These are phyloP conservation scores for Hirtodrosophila confusa DNA, from an alignment of 2,888 invertebrate species.

Conservation along the genomic window DNA sequence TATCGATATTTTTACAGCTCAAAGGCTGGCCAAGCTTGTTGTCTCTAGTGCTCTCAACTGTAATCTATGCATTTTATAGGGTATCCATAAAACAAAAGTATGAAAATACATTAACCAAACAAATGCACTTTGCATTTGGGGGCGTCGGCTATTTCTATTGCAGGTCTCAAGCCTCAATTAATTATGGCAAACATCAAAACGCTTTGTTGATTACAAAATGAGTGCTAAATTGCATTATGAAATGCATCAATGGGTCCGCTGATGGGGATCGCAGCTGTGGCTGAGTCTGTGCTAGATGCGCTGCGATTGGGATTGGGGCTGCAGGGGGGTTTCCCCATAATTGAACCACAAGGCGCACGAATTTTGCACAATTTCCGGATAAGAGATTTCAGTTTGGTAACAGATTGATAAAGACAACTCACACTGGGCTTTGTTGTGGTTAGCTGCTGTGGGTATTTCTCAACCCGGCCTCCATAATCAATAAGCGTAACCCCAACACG, in stretches of 20 bases:
- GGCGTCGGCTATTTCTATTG: slow-evolving; percentile 7
- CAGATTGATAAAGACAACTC: neutral
- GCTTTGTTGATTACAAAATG: slow-evolving; percentile 29
- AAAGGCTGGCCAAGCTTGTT: too few species aligned
- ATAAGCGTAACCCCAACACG: slow-evolving; percentile 29
- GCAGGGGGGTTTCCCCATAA: slow-evolving; percentile 23
- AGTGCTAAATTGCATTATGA: slow-evolving; percentile 33
- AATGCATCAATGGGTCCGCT: slow-evolving; percentile 26
- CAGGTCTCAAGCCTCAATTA: slow-evolving; percentile 22
- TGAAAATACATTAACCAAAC: slow-evolving; percentile 22
- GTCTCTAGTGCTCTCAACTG: too few species aligned
- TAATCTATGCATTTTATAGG: too few species aligned
- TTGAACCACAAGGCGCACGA: slow-evolving; percentile 1
- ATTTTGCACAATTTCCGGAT: slow-evolving; percentile 25
- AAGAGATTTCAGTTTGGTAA: slow-evolving; percentile 1
- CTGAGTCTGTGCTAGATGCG: too few species aligned
- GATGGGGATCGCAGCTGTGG: too few species aligned
- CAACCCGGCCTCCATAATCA: slow-evolving; percentile 39
- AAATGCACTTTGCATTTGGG: slow-evolving; percentile 27
- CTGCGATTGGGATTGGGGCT: too few species aligned
- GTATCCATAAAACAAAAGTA: neutral
- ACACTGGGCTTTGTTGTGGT: slow-evolving; percentile 7
- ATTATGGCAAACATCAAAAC: slow-evolving; percentile 45
- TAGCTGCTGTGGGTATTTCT: slow-evolving; percentile 35
- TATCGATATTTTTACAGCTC: too few species aligned